These are phyloP conservation scores for Acromyrmex echinatior DNA, from an alignment of 1,140 invertebrate genomes.

Conservation along the genomic window DNA sequence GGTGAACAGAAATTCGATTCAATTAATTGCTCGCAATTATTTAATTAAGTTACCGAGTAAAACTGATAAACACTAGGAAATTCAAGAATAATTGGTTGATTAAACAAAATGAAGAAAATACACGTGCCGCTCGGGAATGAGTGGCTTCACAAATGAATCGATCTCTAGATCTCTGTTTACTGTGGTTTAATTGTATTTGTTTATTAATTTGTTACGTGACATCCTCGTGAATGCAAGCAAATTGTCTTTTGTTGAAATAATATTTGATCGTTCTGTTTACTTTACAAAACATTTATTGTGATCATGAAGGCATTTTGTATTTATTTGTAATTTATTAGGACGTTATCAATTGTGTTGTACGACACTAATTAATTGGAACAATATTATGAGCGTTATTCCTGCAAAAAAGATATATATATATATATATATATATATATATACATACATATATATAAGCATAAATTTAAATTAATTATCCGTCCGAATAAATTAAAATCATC, in stretches of 20 bases:
- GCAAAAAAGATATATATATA: background rate
- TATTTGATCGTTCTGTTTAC: slow-evolving; percentile 1
- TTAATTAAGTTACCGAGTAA: background rate
- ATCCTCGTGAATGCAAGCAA: background rate
- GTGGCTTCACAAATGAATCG: background rate
- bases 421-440: background rate
- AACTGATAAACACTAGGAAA: slow-evolving; percentile 1
- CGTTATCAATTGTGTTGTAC: background rate
- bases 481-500: slow-evolving; percentile 14
- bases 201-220: slow-evolving; percentile 59
- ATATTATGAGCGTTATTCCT: background rate
- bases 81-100: slow-evolving; percentile 51
- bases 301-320: background rate
- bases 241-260: slow-evolving; percentile 8
- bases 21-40: slow-evolving; percentile 30
- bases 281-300: background rate
- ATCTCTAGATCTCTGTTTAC: slow-evolving; percentile 34
- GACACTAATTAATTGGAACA: slow-evolving; percentile 20
- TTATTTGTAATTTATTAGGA: background rate
- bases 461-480: slow-evolving; percentile 9
- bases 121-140: slow-evolving; percentile 1
- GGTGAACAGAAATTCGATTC: background rate
- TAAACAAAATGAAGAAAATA: slow-evolving; percentile 48
- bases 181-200: slow-evolving; percentile 61
- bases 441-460: background rate